Conservation (phyloP, 2,888 invertebrate genomes). For the Flabesymbios commensalis region DNA sequence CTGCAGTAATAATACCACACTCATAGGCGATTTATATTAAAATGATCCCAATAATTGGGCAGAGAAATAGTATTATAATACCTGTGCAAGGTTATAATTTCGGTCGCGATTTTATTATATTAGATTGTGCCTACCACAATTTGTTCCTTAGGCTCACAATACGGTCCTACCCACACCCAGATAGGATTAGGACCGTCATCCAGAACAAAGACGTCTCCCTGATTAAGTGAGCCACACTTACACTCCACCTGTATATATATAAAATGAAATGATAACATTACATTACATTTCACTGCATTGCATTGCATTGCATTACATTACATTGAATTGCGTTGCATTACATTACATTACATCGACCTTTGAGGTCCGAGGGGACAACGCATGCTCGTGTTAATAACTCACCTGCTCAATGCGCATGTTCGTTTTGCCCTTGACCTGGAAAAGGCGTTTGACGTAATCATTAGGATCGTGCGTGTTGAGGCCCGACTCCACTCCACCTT, state of each 20-base stretch:
- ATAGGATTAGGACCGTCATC: constrained; percentile 77
- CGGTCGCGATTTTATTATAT: background rate
- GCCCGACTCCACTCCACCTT: constrained; percentile 47
- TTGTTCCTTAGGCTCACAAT: constrained; percentile 76
- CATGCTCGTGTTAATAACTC: no score
- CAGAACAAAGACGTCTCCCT: constrained; percentile 87
- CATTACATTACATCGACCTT: no score
- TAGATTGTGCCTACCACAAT: constrained; percentile 69
- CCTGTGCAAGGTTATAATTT: no score
- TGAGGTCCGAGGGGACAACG: no score
- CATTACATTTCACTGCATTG: no score
- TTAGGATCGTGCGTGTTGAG: constrained; percentile 43
- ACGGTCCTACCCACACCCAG: constrained; percentile 78
- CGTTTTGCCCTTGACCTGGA: constrained; percentile 50
- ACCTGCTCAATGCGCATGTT: constrained; percentile 48
- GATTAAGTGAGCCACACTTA: constrained; percentile 80
- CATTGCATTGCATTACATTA: no score
- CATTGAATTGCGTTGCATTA: no score
- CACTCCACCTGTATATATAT: constrained; percentile 58
- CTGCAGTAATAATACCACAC: no score
- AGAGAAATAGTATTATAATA: no score
- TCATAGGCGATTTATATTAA: no score
- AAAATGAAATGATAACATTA: background rate
- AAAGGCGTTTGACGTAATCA: constrained; percentile 42
- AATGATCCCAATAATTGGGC: no score